Conservation (phyloP, 1,140 invertebrate genomes). For the Streblospio benedicti region DNA sequence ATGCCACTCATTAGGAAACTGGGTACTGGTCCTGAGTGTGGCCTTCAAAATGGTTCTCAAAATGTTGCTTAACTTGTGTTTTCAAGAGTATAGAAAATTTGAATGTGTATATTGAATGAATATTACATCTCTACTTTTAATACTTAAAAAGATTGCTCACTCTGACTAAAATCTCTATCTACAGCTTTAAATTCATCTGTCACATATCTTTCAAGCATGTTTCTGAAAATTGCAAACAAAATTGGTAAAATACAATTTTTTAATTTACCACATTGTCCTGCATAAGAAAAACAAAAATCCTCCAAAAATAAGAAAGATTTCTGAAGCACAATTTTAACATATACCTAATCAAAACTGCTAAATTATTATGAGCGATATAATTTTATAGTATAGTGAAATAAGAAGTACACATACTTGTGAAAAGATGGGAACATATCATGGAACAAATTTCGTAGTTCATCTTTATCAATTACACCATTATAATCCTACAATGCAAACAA, state of each 20-base stretch:
- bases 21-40: too few species aligned
- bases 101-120: too few species aligned
- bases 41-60: too few species aligned
- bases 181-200: slow-evolving; percentile 42
- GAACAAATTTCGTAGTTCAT: slow-evolving; percentile 41
- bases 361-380: not conserved
- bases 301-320: not conserved
- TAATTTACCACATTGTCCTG: not conserved
- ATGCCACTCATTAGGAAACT: too few species aligned
- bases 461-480: slow-evolving; percentile 42
- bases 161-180: slow-evolving; percentile 41
- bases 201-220: slow-evolving; percentile 45
- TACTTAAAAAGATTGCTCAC: too few species aligned
- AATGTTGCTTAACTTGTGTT: too few species aligned
- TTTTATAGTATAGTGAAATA: not conserved
- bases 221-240: slow-evolving; percentile 26
- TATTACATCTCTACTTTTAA: too few species aligned
- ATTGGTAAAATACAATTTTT: not conserved
- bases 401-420: slow-evolving; percentile 29
- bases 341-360: not conserved
- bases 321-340: not conserved
- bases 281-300: not conserved
- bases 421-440: slow-evolving; percentile 41
- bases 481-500: slow-evolving; percentile 29
- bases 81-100: too few species aligned